These are phyloP conservation scores for Troides aeacus DNA, from an alignment of 2,888 invertebrate genomes.

Conservation along the genomic window DNA sequence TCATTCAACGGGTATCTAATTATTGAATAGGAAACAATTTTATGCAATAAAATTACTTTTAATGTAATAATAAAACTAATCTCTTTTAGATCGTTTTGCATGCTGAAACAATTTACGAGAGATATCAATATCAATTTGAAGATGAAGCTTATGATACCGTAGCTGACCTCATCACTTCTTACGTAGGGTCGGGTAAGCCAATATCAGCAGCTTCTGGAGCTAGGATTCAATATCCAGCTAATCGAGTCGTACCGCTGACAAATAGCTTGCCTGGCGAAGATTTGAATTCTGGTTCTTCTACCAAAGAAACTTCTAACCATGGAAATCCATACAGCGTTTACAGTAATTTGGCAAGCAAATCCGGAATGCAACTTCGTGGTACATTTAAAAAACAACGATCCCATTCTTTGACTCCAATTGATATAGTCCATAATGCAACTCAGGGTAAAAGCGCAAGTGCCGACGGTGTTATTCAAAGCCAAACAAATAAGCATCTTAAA, in stretches of 20 bases:
- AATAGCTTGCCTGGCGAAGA: conserved; percentile 79
- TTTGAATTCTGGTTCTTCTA: conserved; percentile 57
- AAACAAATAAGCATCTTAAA: conserved; percentile 63
- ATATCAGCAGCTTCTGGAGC: conserved; percentile 95
- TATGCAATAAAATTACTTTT: background rate
- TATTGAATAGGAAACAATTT: background rate
- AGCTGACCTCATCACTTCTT: conserved; percentile 94
- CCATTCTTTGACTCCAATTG: conserved; percentile 87
- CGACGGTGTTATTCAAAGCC: conserved; percentile 83
- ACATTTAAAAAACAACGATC: conserved; percentile 83
- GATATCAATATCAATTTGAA: conserved; percentile 95
- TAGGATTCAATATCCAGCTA: conserved; percentile 90
- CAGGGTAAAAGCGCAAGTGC: conserved; percentile 85
- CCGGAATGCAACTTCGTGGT: conserved; percentile 63
- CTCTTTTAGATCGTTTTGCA: conserved; percentile 86
- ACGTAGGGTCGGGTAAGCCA: conserved; percentile 93
- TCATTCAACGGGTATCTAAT: conserved; percentile 89
- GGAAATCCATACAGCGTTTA: conserved; percentile 74
- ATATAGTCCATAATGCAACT: conserved; percentile 67
- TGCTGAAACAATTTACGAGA: conserved; percentile 94
- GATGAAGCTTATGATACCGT: conserved; percentile 96
- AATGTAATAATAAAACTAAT: background rate
- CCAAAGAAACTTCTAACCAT: conserved; percentile 56
- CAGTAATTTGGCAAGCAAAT: conserved; percentile 69
- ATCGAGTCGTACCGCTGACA: conserved; percentile 88